Conservation (phyloP, 2,113 vertebrate genomes). For the Salvelinus sp. region DNA sequence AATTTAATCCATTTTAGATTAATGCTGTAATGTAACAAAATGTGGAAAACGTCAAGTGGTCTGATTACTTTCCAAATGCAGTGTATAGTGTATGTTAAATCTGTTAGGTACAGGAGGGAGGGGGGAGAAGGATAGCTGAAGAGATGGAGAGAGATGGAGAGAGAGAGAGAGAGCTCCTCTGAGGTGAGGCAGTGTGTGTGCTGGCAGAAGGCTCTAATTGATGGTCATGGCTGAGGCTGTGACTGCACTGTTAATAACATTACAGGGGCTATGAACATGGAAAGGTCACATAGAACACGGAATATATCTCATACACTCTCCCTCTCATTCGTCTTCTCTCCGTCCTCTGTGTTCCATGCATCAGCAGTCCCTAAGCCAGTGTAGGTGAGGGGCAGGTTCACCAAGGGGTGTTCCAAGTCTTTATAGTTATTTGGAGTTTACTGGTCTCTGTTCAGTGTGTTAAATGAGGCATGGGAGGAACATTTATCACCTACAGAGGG, state of each 20-base stretch:
- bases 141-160: slow-evolving; percentile 4
- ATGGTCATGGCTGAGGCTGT: slow-evolving; percentile 53
- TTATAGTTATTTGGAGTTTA: background rate
- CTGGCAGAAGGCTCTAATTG: slow-evolving; percentile 48
- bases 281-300: slow-evolving; percentile 63
- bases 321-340: background rate
- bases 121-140: background rate
- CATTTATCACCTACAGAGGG: slow-evolving; percentile 45
- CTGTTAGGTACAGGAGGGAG: background rate
- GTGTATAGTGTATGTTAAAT: no score
- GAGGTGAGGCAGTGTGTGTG: slow-evolving; percentile 37
- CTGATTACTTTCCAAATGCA: no score
- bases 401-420: background rate
- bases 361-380: slow-evolving; percentile 3
- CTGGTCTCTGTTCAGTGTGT: slow-evolving; percentile 24
- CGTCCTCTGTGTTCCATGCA: slow-evolving; percentile 1
- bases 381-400: background rate
- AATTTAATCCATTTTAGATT: no score
- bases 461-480: slow-evolving; percentile 1
- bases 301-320: slow-evolving; percentile 38
- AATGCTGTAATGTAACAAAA: no score
- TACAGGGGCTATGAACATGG: slow-evolving; percentile 53
- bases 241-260: slow-evolving; percentile 59
- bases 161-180: slow-evolving; percentile 30
- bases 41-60: no score